Percentiles rank a stretch among this genome's conserved stretches.
Evolutionary conservation across 2,888 invertebrate genomes (phyloP).

Genomic region (Kryphioiulus occultus): DNA sequence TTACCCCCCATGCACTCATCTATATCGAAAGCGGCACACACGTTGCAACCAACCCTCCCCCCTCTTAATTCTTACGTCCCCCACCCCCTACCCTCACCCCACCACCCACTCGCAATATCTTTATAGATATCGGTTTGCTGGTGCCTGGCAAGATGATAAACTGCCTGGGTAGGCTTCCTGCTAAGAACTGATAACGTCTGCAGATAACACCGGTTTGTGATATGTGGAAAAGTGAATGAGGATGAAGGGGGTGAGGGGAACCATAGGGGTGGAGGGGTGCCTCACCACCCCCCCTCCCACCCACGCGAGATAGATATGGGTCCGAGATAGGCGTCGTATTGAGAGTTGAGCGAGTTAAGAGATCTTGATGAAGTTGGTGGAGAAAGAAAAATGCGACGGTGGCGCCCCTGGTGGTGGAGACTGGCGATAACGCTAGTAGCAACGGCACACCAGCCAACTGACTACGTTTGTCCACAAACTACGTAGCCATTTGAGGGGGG

Average conservation of each 20-base stretch:
- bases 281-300: background rate
- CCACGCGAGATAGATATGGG: background rate
- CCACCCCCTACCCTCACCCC: background rate
- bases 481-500: too few species aligned
- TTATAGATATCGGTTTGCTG: constrained; percentile 47
- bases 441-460: too few species aligned
- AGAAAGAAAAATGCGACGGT: too few species aligned
- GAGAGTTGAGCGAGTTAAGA: background rate
- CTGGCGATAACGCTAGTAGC: too few species aligned
- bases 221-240: background rate
- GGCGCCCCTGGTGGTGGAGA: too few species aligned
- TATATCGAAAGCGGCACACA: background rate
- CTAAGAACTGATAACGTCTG: constrained; percentile 50
- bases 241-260: background rate
- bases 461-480: too few species aligned
- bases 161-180: constrained; percentile 49
- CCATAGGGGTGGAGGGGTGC: background rate
- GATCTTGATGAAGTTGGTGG: background rate
- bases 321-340: background rate
- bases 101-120: background rate
- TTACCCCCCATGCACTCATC: background rate
- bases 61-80: background rate
- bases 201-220: background rate
- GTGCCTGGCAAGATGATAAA: constrained; percentile 47
- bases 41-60: background rate